phyloP scores from a whole-genome alignment of 2,888 invertebrate species.

The Leucozona laternaria region DNA sequence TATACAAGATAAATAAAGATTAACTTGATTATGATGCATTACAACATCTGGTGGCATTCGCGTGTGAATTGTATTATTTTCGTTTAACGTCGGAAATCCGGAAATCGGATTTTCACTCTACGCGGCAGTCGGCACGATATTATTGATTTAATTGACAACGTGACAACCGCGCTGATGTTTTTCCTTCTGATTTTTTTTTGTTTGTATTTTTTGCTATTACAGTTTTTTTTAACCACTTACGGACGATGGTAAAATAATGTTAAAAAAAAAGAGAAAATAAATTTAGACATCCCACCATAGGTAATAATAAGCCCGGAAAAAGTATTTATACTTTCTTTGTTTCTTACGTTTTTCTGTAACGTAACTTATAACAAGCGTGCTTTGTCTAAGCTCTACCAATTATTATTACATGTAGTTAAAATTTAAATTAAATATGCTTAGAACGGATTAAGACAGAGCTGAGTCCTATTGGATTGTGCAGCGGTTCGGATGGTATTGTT shows the following conservation, averaged over 20 bases:
- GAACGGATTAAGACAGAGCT: no score
- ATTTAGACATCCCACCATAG: no score
- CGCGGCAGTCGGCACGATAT: neutral
- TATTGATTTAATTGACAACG: slow-evolving; percentile 4
- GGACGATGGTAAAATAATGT: neutral
- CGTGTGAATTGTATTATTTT: neutral
- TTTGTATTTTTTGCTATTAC: neutral
- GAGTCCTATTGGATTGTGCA: no score
- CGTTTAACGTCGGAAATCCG: slow-evolving; percentile 2
- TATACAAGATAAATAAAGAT: slow-evolving; percentile 5
- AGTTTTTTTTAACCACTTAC: neutral
- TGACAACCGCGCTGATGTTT: neutral
- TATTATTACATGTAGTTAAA: no score
- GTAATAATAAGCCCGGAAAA: no score
- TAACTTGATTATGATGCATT: slow-evolving; percentile 5
- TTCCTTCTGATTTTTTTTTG: neutral
- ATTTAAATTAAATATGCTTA: no score
- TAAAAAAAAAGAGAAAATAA: neutral
- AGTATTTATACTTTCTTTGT: no score
- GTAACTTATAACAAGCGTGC: no score
- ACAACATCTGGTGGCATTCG: slow-evolving; percentile 6
- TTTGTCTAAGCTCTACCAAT: no score
- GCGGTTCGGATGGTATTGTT: no score
- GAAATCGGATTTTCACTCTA: slow-evolving; percentile 1
- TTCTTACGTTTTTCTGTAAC: no score